Base-by-base conservation (phyloP, 2,113 vertebrate genomes). In the Lophotis ruficrista region DNA sequence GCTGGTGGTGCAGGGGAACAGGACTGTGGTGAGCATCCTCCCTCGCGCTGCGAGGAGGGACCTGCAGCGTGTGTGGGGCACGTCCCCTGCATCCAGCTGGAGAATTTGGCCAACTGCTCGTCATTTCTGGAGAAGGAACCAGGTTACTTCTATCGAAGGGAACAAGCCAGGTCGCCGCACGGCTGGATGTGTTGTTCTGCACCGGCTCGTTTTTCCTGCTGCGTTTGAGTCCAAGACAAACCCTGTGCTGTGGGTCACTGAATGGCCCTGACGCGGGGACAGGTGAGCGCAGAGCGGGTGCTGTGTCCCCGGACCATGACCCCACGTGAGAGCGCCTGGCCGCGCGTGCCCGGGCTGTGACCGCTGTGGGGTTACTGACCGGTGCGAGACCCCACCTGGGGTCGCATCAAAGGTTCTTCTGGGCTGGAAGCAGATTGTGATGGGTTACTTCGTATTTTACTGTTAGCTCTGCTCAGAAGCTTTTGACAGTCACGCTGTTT, bases 321-420 rank as follows among this genome's bases (percentile, higher is more conserved):
- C 14, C 41, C 14, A 15, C 41, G 41, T 43, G 41, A 43, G 5
- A 43, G 41, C 41, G 14, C 18, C 35, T 16, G 53, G 7, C 85
- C 48, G 79, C 38, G 27, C 57, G 10, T 3, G 19, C 19, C 61
- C 23, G 64, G n/a, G 62, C 38, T 30, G 48, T 1, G 25, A 7
- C 30, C 4, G 20, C 2, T 15, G 14, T 1, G 2, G 65, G 22
- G 10, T 6, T 19, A 12, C 12, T 1, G 9, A 2, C 53, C 18
- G 17, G 1, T 10, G 73, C 2, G 13, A 57, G 65, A 72, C 43
- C 48, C 48, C 10, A 0, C 0, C 0, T 27, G 64, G 37, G 10
- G 28, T 41, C 41, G 21, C 21, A 28, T 10, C 21, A 15, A 57
- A 24, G 5, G 41, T 23, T 73, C 6, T 20, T 48, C 57, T 50